Conservation (phyloP, 2,113 vertebrate genomes). For the Benitochromis conjunctus region DNA sequence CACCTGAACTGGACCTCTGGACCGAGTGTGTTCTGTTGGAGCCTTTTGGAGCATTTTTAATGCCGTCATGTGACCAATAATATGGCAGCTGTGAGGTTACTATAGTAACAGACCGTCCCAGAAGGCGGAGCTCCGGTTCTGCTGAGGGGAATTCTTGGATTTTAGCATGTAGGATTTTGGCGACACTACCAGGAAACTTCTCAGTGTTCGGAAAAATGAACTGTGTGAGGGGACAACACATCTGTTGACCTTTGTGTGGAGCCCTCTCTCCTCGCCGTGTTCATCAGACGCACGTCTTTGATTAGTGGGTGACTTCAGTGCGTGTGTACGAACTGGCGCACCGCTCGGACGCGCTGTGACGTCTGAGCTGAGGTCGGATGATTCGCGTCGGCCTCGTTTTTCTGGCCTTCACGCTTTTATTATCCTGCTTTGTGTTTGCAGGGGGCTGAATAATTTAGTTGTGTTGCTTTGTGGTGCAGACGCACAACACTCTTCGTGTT, state of each 20-base stretch:
- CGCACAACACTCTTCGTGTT: not conserved
- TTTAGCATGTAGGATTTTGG: not conserved
- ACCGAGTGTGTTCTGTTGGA: not conserved
- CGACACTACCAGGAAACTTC: not conserved
- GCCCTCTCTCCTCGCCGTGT: not conserved
- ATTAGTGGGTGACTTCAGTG: not conserved
- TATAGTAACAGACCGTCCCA: not conserved
- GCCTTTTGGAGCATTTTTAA: not conserved
- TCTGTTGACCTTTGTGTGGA: not conserved
- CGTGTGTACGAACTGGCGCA: accelerated
- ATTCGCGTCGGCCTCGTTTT: not conserved
- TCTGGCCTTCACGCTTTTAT: not conserved
- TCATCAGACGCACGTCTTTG: not conserved
- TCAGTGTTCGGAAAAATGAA: not conserved
- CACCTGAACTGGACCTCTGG: not conserved
- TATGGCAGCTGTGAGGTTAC: not conserved
- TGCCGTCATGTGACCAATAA: not conserved
- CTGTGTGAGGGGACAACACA: not conserved
- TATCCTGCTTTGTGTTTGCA: not conserved
- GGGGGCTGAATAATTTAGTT: not conserved
- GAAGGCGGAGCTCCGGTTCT: not conserved
- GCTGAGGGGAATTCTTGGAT: not conserved
- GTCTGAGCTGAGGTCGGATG: not conserved
- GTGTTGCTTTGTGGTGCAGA: not conserved
- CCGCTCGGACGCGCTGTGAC: accelerated